Evolutionary conservation across 2,888 invertebrate species (phyloP), one percentile per base, ranked within the genome.

Genomic region (Andrena dorsata): DNA sequence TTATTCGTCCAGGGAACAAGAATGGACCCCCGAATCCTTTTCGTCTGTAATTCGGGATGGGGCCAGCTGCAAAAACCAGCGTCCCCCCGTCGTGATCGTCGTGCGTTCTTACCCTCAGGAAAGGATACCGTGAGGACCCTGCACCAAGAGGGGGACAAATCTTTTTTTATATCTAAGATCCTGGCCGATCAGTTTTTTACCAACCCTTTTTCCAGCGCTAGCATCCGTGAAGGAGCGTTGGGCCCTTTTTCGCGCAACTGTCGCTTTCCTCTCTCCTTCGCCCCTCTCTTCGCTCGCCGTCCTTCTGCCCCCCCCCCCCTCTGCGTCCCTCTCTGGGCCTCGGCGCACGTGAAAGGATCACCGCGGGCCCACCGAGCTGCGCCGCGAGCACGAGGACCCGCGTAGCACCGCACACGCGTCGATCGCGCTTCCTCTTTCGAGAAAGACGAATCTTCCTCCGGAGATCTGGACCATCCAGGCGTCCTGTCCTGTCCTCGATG

Each of bases 61-160:
- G 88, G 88, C 93, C 94, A 93, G 93, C 93, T 93, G 93, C 93
- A 93, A 93, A 93, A 93, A 93, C 92, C 89, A 56, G 49, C 84
- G 72, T 76, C 75, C 70, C 83, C 80, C 86, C 68, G 70, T 71
- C 80, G 76, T 82, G 82, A 84, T 81, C 87, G 77, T 82, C 74
- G 75, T 74, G 47, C 75, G 63, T 83, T 72, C 80, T 85, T 86
- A 86, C 88, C 89, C 89, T 80, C 80, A 86, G 90, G 91, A 91
- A 91, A 92, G 92, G 92, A 93, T 92, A 90, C 89, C 89, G 82
- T 80, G 82, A 86, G 87, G 83, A 79, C 23, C 85, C 83, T 74
- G 82, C 78, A 70, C 76, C 80, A 69, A 87, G 91, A 80, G 78
- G 88, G 92, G 90, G 90, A 90, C 90, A 88, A 91, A 90, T 89